These are phyloP conservation scores for Kryptolebias ocellatus DNA, from an alignment of 2,797 vertebrate genomes.

Conservation along the genomic window DNA sequence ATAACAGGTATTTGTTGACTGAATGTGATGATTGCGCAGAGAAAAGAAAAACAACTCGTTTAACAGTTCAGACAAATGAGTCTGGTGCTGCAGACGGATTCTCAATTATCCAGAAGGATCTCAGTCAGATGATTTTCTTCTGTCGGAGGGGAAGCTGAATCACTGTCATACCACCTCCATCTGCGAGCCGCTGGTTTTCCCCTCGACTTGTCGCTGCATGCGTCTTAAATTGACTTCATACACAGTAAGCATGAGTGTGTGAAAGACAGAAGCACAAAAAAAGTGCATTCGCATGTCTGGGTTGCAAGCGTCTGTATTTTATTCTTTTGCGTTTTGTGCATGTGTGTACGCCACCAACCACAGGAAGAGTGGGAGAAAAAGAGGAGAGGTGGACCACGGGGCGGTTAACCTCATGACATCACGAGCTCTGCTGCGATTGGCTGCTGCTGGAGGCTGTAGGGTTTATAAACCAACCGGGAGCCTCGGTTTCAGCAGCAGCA, in stretches of 20 bases:
- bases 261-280: slow-evolving; percentile 16
- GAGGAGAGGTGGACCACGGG: slow-evolving; percentile 75
- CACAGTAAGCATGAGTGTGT: slow-evolving; percentile 55
- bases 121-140: slow-evolving; percentile 56
- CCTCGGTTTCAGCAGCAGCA: slow-evolving; percentile 45
- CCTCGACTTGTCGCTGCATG: slow-evolving; percentile 58
- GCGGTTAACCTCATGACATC: slow-evolving; percentile 84
- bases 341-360: slow-evolving; percentile 64
- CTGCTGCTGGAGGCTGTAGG: slow-evolving; percentile 54
- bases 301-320: slow-evolving; percentile 40
- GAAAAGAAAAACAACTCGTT: slow-evolving; percentile 6
- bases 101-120: slow-evolving; percentile 49
- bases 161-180: slow-evolving; percentile 57
- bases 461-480: slow-evolving; percentile 78
- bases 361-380: slow-evolving; percentile 85
- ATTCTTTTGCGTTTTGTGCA: slow-evolving; percentile 48
- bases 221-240: slow-evolving; percentile 67
- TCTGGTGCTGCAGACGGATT: slow-evolving; percentile 58
- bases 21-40: too few relatives aligned
- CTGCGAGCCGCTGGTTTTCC: slow-evolving; percentile 52
- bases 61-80: slow-evolving; percentile 35
- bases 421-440: slow-evolving; percentile 74
- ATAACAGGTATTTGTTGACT: too few relatives aligned
- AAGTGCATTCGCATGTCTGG: slow-evolving; percentile 60
- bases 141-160: slow-evolving; percentile 73